These are phyloP conservation scores for Lota lota DNA, from an alignment of 2,113 vertebrate species.

Conservation along the genomic window DNA sequence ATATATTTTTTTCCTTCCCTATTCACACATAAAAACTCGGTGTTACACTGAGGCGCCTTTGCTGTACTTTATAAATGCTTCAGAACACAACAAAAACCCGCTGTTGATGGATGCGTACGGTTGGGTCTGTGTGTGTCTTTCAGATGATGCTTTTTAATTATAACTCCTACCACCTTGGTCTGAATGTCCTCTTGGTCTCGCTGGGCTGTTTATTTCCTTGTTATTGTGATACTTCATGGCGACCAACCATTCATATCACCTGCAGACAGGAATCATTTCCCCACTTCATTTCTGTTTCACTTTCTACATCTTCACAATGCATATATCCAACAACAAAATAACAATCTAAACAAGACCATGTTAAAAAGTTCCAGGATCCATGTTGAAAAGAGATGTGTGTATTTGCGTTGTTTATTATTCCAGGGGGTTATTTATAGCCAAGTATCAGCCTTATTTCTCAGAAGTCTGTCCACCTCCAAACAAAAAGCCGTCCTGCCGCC, in stretches of 20 bases:
- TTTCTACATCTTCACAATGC: background rate
- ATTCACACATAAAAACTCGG: background rate
- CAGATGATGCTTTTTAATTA: too few relatives aligned
- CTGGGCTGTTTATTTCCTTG: background rate
- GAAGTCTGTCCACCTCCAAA: constrained; percentile 60
- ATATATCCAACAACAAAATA: background rate
- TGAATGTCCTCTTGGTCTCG: background rate
- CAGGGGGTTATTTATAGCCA: constrained; percentile 30
- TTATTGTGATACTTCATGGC: background rate
- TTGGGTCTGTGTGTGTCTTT: too few relatives aligned
- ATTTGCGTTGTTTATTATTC: constrained; percentile 34
- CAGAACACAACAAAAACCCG: too few relatives aligned
- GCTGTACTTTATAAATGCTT: background rate
- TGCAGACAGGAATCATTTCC: background rate
- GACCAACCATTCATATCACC: background rate
- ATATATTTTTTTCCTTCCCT: constrained; percentile 9
- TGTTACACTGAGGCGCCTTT: background rate
- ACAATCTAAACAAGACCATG: too few relatives aligned
- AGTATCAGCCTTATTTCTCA: constrained; percentile 53
- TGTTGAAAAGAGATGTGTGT: background rate
- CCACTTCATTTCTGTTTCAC: background rate
- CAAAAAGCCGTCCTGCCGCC: constrained; percentile 58
- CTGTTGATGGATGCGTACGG: too few relatives aligned
- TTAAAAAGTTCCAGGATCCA: too few relatives aligned
- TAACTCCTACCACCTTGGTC: too few relatives aligned